Evolutionary conservation across 2,113 vertebrate genomes (phyloP), one percentile per base, ranked within the genome.

Genomic region (Butastur rufipennis): DNA sequence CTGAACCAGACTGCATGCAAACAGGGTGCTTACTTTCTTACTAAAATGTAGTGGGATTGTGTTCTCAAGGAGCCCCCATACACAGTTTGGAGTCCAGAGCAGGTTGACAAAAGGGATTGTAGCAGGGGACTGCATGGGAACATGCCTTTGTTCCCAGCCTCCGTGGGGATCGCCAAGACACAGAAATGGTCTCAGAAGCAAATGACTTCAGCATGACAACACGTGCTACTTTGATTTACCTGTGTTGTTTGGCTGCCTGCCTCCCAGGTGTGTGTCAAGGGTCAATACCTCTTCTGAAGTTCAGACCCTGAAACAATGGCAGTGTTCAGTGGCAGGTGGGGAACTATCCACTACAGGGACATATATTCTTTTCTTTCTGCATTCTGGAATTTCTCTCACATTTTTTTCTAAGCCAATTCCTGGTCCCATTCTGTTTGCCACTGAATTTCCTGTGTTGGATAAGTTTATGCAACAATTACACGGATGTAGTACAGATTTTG

Each of bases 151-250:
- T 40, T 81, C 9, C 31, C 36, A 67, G 42, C 3, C 52, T 67
- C 38, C 2, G 1, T 21, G 26, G 34, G 25, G 10, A 36, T 63
- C 0, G 0, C 32, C 32, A 12, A 66, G 14, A 45, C n/a, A 42
- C 7, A 45, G 47, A 86, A 82, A 74, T 18, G 25, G n/a, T 36
- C 31, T 75, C 19, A 23, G 38, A 45, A 74, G n/a, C 15, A 58
- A 71, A 48, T 45, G 1, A n/a, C 31, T 43, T 62, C 34, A 48
- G 8, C 5, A 27, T 10, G 11, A 62, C 8, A 58, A 8, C 18
- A 16, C 6, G 6, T 62, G 9, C 32, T 34, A 13, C 3, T 73
- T 21, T 47, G n/a, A 62, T 43, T 43, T n/a, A 58, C 47, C 21
- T 40, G 14, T 36, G 22, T 8, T 79, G 9, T n/a, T 72, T 73